Percentiles rank a stretch among this genome's conserved stretches.
Evolutionary conservation across 2,113 vertebrate species (phyloP).

Genomic region (Burhinus oedicnemus): DNA sequence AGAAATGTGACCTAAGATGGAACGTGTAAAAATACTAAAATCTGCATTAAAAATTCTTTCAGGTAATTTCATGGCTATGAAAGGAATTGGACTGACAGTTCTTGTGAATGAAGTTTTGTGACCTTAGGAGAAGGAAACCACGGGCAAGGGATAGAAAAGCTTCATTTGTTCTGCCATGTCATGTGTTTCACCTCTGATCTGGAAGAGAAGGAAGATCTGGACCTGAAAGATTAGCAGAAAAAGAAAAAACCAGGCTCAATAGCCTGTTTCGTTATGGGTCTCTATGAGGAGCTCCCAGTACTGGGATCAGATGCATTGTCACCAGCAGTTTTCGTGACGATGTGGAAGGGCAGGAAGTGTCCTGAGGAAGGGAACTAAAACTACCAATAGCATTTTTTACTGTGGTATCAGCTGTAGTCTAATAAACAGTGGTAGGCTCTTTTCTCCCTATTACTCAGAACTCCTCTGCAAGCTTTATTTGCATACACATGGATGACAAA

Average conservation of each 20-base stretch:
- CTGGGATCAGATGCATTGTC: neutral
- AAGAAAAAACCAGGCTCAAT: neutral
- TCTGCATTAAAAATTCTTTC: neutral
- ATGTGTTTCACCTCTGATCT: neutral
- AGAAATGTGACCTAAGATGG: neutral
- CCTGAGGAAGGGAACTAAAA: slow-evolving; percentile 37
- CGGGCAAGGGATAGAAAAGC: neutral
- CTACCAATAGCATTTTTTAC: slow-evolving; percentile 37
- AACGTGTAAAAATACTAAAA: slow-evolving; percentile 31
- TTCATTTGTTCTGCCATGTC: neutral
- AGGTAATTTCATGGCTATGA: neutral
- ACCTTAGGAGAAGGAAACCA: neutral
- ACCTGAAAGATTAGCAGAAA: neutral
- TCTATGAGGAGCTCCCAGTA: neutral
- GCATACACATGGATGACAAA: slow-evolving; percentile 53
- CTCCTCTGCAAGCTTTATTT: slow-evolving; percentile 57
- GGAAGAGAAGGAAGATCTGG: neutral
- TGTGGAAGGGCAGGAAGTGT: slow-evolving; percentile 31
- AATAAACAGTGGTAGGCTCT: slow-evolving; percentile 47
- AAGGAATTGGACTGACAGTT: neutral
- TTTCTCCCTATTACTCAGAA: slow-evolving; percentile 62
- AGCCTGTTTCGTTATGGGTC: neutral
- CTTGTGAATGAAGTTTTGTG: slow-evolving; percentile 9
- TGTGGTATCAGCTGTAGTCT: slow-evolving; percentile 47
- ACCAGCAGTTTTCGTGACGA: slow-evolving; percentile 26